These are phyloP conservation scores for Cheumatopsyche charites DNA, from an alignment of 1,140 invertebrate genomes.

Conservation along the genomic window DNA sequence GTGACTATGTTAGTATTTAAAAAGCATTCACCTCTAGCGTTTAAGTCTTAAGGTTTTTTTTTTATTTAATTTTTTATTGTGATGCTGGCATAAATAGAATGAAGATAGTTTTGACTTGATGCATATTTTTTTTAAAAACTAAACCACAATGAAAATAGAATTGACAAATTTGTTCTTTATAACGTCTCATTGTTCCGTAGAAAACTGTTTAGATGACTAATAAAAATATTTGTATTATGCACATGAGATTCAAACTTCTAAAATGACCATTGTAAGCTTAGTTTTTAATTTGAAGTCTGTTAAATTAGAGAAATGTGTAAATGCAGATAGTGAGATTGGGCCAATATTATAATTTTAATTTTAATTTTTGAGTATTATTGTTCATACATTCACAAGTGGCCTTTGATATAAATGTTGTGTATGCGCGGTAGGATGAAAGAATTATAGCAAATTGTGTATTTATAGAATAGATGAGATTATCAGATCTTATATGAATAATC, in stretches of 20 bases:
- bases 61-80: slow-evolving; percentile 39
- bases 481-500: neutral
- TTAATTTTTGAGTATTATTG: slow-evolving; percentile 48
- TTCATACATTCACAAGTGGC: slow-evolving; percentile 44
- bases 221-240: neutral
- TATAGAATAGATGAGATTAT: slow-evolving; percentile 38
- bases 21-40: slow-evolving; percentile 27
- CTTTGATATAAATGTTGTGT: slow-evolving; percentile 33
- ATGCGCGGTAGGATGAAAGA: neutral
- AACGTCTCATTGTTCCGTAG: too few species aligned
- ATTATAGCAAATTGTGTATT: slow-evolving; percentile 34
- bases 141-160: too few species aligned
- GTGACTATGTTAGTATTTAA: slow-evolving; percentile 40
- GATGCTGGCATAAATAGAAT: slow-evolving; percentile 38
- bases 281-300: slow-evolving; percentile 42
- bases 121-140: too few species aligned
- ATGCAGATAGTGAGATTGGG: slow-evolving; percentile 63
- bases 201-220: too few species aligned
- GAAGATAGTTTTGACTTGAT: slow-evolving; percentile 31
- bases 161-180: too few species aligned
- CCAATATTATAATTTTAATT: slow-evolving; percentile 60
- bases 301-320: slow-evolving; percentile 61
- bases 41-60: slow-evolving; percentile 37
- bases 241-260: slow-evolving; percentile 8
- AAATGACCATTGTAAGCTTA: slow-evolving; percentile 42